These are phyloP conservation scores for Smutsia temminckii DNA, from an alignment of 2,797 vertebrate species.

Conservation along the genomic window DNA sequence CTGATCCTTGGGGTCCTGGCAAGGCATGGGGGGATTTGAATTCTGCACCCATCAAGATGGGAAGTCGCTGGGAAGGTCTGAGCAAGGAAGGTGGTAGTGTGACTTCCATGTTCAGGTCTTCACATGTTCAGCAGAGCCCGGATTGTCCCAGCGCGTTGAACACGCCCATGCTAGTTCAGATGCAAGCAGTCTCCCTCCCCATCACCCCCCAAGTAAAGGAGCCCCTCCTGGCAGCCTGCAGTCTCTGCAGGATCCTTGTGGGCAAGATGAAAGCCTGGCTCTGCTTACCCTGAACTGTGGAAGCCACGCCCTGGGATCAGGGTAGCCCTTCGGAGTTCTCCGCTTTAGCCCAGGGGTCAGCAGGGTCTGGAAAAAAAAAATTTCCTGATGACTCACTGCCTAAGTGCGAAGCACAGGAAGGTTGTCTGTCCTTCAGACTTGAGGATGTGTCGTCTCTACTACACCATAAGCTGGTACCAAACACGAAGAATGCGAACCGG, in stretches of 20 bases:
- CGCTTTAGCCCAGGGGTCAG: neutral
- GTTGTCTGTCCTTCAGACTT: slow-evolving; percentile 53
- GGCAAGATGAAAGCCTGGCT: too few relatives aligned
- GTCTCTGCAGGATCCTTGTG: too few relatives aligned
- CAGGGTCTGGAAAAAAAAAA: neutral
- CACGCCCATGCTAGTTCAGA: fast-evolving
- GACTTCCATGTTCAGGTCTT: neutral
- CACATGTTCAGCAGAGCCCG: too few relatives aligned
- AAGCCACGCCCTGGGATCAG: fast-evolving
- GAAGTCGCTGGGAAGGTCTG: neutral
- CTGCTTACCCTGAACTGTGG: fast-evolving
- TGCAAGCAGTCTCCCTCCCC: neutral
- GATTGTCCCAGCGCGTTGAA: too few relatives aligned
- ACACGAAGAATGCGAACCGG: neutral
- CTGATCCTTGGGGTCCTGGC: neutral
- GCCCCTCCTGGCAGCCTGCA: too few relatives aligned
- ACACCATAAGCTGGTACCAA: neutral
- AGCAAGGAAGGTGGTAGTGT: neutral
- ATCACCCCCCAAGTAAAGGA: neutral
- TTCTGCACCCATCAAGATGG: neutral
- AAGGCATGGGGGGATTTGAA: fast-evolving
- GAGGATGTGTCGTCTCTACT: neutral
- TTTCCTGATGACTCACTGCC: neutral
- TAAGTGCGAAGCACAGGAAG: neutral
- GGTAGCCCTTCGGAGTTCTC: neutral